Conservation (phyloP, 2,888 invertebrate species). For the Leptopilina syphax region DNA sequence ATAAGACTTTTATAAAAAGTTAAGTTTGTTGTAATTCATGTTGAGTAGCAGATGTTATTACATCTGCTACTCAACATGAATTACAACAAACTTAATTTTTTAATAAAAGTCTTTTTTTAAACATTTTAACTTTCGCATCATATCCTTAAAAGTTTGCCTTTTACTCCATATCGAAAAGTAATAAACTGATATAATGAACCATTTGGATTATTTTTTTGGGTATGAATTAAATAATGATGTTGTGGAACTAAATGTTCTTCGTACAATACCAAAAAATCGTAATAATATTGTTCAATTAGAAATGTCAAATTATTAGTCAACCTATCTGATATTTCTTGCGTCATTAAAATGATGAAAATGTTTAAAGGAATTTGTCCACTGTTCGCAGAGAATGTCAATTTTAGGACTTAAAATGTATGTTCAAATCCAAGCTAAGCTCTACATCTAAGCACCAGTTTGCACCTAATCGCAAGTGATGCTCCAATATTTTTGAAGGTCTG, state of each 20-base stretch:
- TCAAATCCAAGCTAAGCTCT: slow-evolving; percentile 3
- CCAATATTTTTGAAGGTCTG: slow-evolving; percentile 37
- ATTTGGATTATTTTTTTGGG: not conserved
- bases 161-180: slow-evolving; percentile 30
- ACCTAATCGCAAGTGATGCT: not conserved
- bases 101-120: not conserved
- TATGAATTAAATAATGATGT: slow-evolving; percentile 15
- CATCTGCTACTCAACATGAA: no score
- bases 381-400: not conserved
- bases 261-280: not conserved
- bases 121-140: slow-evolving; percentile 32
- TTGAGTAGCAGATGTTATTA: no score
- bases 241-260: slow-evolving; percentile 9
- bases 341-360: slow-evolving; percentile 11
- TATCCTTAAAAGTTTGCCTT: slow-evolving; percentile 38
- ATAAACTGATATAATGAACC: slow-evolving; percentile 34
- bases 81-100: no score
- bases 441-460: slow-evolving; percentile 39
- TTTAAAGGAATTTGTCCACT: slow-evolving; percentile 35
- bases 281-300: slow-evolving; percentile 20
- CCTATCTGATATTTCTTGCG: slow-evolving; percentile 7
- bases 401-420: slow-evolving; percentile 19
- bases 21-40: no score
- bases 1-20: no score
- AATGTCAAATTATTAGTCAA: slow-evolving; percentile 7